A percentile compares a stretch with the other conserved stretches of the same genome.
Evolutionary conservation across 2,113 vertebrate genomes (phyloP).

Genomic region (Ceratotherium simum): DNA sequence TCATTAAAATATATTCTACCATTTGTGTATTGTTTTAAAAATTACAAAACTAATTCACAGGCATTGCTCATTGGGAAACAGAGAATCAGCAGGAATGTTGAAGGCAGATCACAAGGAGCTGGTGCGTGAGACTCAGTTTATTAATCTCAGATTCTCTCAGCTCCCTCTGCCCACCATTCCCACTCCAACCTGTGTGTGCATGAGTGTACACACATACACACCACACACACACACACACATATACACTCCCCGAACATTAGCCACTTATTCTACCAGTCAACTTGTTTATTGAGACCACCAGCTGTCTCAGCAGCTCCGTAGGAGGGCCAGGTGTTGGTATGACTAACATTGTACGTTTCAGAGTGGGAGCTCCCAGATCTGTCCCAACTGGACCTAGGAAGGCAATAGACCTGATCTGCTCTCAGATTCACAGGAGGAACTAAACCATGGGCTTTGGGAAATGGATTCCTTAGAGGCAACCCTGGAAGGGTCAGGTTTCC

Average conservation of each 20-base stretch:
- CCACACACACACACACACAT: not conserved
- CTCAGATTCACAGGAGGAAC: not conserved
- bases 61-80: not conserved
- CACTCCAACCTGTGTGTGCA: accelerated
- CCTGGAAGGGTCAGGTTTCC: not conserved
- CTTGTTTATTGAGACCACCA: not conserved
- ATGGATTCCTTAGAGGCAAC: not conserved
- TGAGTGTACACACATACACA: too few relatives aligned
- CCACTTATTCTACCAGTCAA: not conserved
- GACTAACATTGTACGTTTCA: not conserved
- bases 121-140: not conserved
- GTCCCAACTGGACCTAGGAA: not conserved
- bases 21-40: not conserved
- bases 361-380: not conserved
- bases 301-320: not conserved
- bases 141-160: not conserved
- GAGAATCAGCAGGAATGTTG: not conserved
- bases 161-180: not conserved
- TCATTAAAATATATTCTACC: not conserved
- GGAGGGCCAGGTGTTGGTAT: not conserved
- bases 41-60: not conserved
- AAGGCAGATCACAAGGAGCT: not conserved
- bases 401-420: not conserved
- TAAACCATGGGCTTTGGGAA: not conserved
- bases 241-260: too few relatives aligned